Percentiles rank a stretch among this genome's conserved stretches.
phyloP scores from a whole-genome alignment of 2,113 vertebrate genomes.

The Fregata magnificens region DNA sequence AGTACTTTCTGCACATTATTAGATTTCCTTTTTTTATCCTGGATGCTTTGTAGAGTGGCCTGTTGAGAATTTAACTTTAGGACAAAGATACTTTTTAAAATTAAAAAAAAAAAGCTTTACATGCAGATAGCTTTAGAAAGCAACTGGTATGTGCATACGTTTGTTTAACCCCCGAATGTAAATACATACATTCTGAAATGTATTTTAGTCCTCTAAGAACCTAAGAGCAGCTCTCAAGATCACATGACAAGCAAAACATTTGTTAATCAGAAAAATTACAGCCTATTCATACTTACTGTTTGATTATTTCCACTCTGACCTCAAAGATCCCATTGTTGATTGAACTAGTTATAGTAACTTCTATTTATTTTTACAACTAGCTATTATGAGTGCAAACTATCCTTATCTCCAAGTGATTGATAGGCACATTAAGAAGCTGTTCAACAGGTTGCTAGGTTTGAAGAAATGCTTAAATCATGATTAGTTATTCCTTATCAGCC shows the following conservation, averaged over 20 bases:
- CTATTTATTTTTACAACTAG: slow-evolving; percentile 85
- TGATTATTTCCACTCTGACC: slow-evolving; percentile 80
- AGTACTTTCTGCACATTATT: background rate
- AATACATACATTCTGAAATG: slow-evolving; percentile 72
- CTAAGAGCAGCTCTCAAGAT: slow-evolving; percentile 74
- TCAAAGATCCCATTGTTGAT: slow-evolving; percentile 79
- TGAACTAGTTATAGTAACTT: slow-evolving; percentile 81
- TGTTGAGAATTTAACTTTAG: background rate
- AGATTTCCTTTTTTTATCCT: background rate
- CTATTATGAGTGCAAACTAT: slow-evolving; percentile 79
- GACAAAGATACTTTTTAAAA: background rate
- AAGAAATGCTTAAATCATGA: slow-evolving; percentile 80
- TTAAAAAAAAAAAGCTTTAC: background rate
- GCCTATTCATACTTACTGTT: slow-evolving; percentile 80
- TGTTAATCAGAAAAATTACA: slow-evolving; percentile 84
- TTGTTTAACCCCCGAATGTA: slow-evolving; percentile 66
- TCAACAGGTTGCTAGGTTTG: slow-evolving; percentile 82
- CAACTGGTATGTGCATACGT: slow-evolving; percentile 44
- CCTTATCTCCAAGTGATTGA: slow-evolving; percentile 83
- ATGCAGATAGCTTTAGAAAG: slow-evolving; percentile 33
- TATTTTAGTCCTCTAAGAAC: slow-evolving; percentile 62
- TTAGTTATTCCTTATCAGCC: slow-evolving; percentile 77
- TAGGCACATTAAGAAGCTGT: slow-evolving; percentile 83
- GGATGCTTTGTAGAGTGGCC: background rate
- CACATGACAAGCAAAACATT: slow-evolving; percentile 79